These are phyloP conservation scores for Addax nasomaculatus DNA, from an alignment of 2,113 vertebrate genomes.

Conservation along the genomic window DNA sequence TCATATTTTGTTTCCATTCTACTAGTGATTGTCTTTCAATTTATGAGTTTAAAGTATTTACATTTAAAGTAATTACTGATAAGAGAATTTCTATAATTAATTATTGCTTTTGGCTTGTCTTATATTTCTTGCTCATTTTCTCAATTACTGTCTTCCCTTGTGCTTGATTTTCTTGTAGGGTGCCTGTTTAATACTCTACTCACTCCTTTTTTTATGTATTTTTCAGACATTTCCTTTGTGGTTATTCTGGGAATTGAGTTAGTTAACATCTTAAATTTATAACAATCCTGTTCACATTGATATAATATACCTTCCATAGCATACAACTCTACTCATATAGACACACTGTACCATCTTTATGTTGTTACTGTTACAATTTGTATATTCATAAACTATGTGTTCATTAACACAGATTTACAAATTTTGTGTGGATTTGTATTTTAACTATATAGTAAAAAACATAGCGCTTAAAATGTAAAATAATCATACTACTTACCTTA, in stretches of 20 bases:
- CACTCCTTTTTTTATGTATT: not conserved
- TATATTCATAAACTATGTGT: not conserved
- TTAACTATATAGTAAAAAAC: not conserved
- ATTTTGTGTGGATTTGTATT: not conserved
- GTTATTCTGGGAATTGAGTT: not conserved
- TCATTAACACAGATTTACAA: not conserved
- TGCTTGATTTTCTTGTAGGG: not conserved
- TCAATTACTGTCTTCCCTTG: not conserved
- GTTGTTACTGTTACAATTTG: not conserved
- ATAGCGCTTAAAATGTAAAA: not conserved
- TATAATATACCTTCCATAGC: not conserved
- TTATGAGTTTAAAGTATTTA: not conserved
- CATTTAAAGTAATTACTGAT: not conserved
- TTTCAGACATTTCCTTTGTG: not conserved
- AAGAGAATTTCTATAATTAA: not conserved
- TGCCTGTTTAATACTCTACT: not conserved
- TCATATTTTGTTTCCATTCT: not conserved
- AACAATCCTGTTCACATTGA: not conserved
- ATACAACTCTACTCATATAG: not conserved
- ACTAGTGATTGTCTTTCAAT: not conserved
- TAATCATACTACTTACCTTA: not conserved
- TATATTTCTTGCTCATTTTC: not conserved
- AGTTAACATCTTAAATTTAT: not conserved
- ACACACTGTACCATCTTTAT: not conserved
- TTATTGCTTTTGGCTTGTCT: not conserved